These are phyloP conservation scores for Micronisus gabar DNA, from an alignment of 2,113 vertebrate genomes.

Conservation along the genomic window DNA sequence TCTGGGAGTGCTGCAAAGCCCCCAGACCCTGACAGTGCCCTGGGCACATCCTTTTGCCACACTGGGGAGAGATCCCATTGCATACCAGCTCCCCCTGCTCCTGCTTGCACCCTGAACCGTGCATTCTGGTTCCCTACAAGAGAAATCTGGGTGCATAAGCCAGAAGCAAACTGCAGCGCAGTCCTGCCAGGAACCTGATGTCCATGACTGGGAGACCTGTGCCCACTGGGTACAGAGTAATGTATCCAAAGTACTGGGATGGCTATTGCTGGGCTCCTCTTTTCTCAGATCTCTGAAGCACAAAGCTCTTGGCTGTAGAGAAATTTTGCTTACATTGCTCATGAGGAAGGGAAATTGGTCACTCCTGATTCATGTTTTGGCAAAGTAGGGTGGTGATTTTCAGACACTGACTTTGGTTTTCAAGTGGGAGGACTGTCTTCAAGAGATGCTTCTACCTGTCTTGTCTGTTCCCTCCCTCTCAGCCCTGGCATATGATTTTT, in stretches of 20 bases:
- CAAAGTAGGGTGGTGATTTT: not conserved
- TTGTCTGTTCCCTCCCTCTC: not conserved
- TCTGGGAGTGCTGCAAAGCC: not conserved
- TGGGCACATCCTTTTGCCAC: not conserved
- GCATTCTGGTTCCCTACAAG: not conserved
- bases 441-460: not conserved
- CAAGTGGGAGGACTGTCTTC: not conserved
- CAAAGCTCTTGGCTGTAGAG: not conserved
- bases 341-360: not conserved
- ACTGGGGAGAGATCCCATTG: not conserved
- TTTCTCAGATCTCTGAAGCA: not conserved
- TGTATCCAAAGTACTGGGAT: fast-evolving
- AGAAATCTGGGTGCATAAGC: not conserved
- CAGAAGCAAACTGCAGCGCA: not conserved
- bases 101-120: not conserved
- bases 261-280: not conserved
- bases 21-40: not conserved
- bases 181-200: not conserved
- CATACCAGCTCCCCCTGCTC: not conserved
- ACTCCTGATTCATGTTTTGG: not conserved
- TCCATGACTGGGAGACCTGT: not conserved
- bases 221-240: not conserved
- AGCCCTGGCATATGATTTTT: not conserved
- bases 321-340: not conserved
- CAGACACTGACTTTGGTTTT: not conserved